Evolutionary conservation across 2,113 vertebrate species (phyloP).

Genomic region (Vicugna pacos): DNA sequence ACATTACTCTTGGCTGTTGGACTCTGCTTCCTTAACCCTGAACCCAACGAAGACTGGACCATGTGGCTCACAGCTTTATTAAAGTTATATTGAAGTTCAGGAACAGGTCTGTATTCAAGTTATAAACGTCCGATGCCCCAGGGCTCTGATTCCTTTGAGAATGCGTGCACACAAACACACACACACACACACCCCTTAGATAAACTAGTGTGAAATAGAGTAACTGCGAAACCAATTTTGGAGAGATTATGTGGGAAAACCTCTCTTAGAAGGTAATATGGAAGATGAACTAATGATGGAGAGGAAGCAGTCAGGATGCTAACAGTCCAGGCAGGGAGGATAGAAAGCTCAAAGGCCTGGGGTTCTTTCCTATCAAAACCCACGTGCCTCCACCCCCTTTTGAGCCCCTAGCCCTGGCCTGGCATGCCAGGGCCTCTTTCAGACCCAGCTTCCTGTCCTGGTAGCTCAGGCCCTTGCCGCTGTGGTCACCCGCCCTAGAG

Average conservation of each 20-base stretch:
- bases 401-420: background rate
- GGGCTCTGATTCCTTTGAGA: background rate
- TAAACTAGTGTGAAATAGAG: background rate
- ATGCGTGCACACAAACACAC: no score
- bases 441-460: accelerated
- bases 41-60: background rate
- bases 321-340: background rate
- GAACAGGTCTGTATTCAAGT: background rate
- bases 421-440: background rate
- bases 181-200: background rate
- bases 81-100: background rate
- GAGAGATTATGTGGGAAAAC: background rate
- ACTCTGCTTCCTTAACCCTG: background rate
- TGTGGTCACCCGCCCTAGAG: no score
- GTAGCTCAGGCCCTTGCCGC: background rate
- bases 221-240: background rate
- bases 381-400: background rate
- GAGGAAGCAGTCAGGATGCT: background rate
- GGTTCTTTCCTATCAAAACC: background rate
- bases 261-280: background rate
- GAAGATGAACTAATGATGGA: background rate
- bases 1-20: background rate
- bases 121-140: background rate
- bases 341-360: background rate
- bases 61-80: no score